Evolutionary conservation across 2,113 vertebrate genomes (phyloP).

Genomic region (zebrafish (Danio rerio)): DNA sequence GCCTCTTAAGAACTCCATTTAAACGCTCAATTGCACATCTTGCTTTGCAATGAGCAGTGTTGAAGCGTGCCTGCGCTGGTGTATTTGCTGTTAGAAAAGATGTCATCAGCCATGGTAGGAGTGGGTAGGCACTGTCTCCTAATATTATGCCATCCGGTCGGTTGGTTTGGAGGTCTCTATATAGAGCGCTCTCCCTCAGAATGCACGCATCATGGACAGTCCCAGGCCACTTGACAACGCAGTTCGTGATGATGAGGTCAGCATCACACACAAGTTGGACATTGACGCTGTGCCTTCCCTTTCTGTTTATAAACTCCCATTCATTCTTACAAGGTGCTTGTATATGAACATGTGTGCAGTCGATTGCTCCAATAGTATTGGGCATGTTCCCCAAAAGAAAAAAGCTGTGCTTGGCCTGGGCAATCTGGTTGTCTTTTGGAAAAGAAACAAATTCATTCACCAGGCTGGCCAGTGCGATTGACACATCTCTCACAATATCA

Average conservation of each 20-base stretch:
- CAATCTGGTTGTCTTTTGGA: no score
- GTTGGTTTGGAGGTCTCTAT: neutral
- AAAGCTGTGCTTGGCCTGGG: no score
- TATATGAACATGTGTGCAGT: neutral
- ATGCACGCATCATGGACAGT: neutral
- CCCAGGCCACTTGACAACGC: neutral
- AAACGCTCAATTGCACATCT: neutral
- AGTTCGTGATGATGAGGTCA: neutral
- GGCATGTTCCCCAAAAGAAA: no score
- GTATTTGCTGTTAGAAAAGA: neutral
- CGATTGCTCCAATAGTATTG: neutral
- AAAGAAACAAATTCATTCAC: no score
- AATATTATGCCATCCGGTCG: neutral
- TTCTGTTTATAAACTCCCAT: neutral
- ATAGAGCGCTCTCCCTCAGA: neutral
- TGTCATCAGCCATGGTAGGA: neutral
- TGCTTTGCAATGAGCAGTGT: neutral
- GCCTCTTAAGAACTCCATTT: neutral
- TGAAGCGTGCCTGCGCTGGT: neutral
- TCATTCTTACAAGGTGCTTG: neutral
- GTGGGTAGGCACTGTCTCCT: conserved; percentile 1
- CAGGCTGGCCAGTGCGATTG: no score
- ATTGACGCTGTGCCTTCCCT: neutral
- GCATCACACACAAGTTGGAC: neutral
- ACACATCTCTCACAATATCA: no score